These are phyloP conservation scores for Nothobranchius furzeri DNA, from an alignment of 2,113 vertebrate species.

Conservation along the genomic window DNA sequence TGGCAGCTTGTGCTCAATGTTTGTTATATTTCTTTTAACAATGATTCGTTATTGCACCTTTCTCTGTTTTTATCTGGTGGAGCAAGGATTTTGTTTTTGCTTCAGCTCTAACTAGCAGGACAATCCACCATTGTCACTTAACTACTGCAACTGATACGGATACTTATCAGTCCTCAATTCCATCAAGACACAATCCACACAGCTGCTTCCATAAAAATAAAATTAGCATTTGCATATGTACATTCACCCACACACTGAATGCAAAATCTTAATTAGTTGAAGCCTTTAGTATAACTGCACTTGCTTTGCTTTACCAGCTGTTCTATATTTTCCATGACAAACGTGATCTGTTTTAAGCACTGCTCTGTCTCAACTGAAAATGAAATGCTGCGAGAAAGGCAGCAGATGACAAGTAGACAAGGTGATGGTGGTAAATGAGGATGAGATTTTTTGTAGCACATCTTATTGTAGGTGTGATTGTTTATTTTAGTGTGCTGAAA, in stretches of 20 bases:
- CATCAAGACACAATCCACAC: constrained; percentile 23
- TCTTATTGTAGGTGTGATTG: not conserved
- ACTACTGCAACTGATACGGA: constrained; percentile 36
- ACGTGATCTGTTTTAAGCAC: constrained; percentile 42
- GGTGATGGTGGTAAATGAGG: constrained; percentile 58
- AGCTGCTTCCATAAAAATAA: constrained; percentile 20
- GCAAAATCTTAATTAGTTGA: constrained; percentile 26
- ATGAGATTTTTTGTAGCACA: constrained; percentile 32
- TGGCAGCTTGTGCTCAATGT: no score
- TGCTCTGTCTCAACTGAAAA: constrained; percentile 42
- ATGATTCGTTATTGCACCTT: no score
- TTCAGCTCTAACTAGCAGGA: constrained; percentile 54
- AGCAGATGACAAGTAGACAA: constrained; percentile 40
- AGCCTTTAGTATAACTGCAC: constrained; percentile 13
- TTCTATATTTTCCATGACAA: constrained; percentile 27
- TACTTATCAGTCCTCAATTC: constrained; percentile 35
- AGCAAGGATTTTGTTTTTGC: not conserved
- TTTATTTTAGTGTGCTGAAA: constrained; percentile 19
- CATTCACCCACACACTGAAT: constrained; percentile 4
- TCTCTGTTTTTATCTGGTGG: no score
- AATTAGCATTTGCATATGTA: not conserved
- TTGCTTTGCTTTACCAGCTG: constrained; percentile 25
- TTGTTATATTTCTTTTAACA: no score
- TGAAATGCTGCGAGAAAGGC: constrained; percentile 55
- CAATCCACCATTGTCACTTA: constrained; percentile 36